phyloP scores from a whole-genome alignment of 2,888 invertebrate genomes.

The Napeogenes inachia region DNA sequence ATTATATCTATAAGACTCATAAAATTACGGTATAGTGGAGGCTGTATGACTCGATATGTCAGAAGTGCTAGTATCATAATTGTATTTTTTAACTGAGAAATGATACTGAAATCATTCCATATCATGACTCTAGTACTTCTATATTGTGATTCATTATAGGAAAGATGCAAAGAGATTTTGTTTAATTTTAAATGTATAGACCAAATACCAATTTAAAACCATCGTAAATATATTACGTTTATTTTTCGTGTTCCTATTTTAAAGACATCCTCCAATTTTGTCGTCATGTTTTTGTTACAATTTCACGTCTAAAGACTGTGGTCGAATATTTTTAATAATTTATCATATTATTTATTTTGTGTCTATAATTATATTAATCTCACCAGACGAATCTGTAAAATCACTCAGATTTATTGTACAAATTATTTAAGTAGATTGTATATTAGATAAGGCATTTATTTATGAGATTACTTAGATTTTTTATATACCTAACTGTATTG shows the following conservation, averaged over 20 bases:
- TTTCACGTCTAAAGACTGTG: constrained; percentile 69
- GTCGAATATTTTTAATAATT: constrained; percentile 63
- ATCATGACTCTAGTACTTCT: constrained; percentile 40
- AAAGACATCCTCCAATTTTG: constrained; percentile 60
- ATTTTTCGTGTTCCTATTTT: constrained; percentile 66
- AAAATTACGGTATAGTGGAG: constrained; percentile 51
- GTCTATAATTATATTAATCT: constrained; percentile 63
- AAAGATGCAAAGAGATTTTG: constrained; percentile 28
- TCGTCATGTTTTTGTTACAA: constrained; percentile 53
- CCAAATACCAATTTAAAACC: constrained; percentile 53
- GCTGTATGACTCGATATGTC: constrained; percentile 49
- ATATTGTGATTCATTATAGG: constrained; percentile 30
- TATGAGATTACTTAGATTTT: constrained; percentile 73
- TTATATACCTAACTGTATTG: constrained; percentile 61
- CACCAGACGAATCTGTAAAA: constrained; percentile 51
- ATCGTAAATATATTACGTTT: constrained; percentile 31
- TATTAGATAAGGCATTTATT: constrained; percentile 65
- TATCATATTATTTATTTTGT: constrained; percentile 72
- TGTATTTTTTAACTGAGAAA: constrained; percentile 24
- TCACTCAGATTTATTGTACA: constrained; percentile 70
- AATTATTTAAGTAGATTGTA: constrained; percentile 68
- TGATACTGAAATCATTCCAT: constrained; percentile 60
- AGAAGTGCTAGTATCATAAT: constrained; percentile 42
- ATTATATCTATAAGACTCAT: constrained; percentile 53
- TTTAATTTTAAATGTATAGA: constrained; percentile 45